Percentiles rank a stretch among this genome's conserved stretches.
Evolutionary conservation across 2,797 vertebrate species (phyloP).

Genomic region (Chromis chromis): DNA sequence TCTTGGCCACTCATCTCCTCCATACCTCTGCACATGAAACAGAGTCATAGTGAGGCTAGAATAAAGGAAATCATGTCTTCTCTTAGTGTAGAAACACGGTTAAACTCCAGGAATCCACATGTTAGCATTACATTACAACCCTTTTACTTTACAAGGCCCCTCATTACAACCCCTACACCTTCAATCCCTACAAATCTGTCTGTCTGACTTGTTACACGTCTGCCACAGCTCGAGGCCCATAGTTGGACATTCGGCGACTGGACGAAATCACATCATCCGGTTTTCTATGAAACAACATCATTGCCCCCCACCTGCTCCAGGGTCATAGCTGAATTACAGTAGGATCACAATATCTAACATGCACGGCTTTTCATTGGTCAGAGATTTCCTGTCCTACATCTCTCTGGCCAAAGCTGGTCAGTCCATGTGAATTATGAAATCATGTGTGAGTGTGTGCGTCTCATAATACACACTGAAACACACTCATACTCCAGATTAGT

Average conservation of each 20-base stretch:
- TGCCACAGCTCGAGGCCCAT: background rate
- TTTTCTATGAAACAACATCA: constrained; percentile 29
- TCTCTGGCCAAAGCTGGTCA: constrained; percentile 33
- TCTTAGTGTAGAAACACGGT: too few relatives aligned
- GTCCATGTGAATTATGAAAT: constrained; percentile 25
- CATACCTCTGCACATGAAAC: constrained; percentile 68
- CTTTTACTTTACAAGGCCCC: background rate
- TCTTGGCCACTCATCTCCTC: constrained; percentile 67
- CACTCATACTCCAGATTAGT: constrained; percentile 63
- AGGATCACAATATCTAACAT: constrained; percentile 21
- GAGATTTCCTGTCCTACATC: constrained; percentile 45
- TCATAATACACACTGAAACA: constrained; percentile 17
- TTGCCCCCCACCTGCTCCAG: background rate
- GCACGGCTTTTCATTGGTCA: constrained; percentile 39
- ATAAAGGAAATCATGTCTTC: background rate
- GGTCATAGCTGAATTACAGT: constrained; percentile 27
- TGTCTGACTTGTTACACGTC: background rate
- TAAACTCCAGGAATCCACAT: background rate
- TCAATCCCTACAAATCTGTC: background rate
- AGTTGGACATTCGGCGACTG: background rate
- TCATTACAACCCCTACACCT: too few relatives aligned
- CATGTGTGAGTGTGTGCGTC: constrained; percentile 21
- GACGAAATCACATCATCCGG: constrained; percentile 18
- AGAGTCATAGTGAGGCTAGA: constrained; percentile 14
- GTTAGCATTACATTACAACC: background rate